These are phyloP conservation scores for Leptopilina clavipes DNA, from an alignment of 1,140 invertebrate species.

Conservation along the genomic window DNA sequence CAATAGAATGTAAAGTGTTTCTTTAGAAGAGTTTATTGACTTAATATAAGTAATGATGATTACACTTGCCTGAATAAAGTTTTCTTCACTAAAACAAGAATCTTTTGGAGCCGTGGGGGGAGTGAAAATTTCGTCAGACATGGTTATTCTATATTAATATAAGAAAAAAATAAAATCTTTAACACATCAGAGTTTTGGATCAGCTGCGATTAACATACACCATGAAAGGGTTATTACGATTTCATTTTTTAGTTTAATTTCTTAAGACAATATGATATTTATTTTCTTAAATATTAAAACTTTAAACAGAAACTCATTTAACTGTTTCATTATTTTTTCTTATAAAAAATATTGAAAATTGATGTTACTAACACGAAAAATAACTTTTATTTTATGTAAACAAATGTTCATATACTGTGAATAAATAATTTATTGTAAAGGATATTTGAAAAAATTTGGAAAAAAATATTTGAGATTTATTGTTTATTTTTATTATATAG, in stretches of 20 bases:
- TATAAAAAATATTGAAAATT: neutral
- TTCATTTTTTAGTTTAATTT: neutral
- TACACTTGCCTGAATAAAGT: constrained; percentile 66
- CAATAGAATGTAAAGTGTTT: constrained; percentile 20
- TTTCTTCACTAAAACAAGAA: constrained; percentile 68
- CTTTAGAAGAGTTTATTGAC: neutral
- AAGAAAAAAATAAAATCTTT: neutral
- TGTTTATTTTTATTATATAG: neutral
- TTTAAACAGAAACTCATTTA: neutral
- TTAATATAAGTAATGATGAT: too few species aligned
- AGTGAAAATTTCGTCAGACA: constrained; percentile 64
- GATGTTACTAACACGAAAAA: neutral
- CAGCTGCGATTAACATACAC: neutral
- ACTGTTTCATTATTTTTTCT: neutral
- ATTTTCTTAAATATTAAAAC: neutral
- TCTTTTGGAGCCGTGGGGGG: constrained; percentile 71
- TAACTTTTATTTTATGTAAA: neutral
- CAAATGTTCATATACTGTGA: neutral
- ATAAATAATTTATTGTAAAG: neutral
- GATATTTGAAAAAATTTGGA: neutral
- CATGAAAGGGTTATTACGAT: neutral
- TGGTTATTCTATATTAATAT: constrained; percentile 35
- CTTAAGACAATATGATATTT: neutral
- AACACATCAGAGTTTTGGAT: neutral
- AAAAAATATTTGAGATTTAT: neutral